Evolutionary conservation across 2,888 invertebrate genomes (phyloP), one percentile per base, ranked within the genome.

Genomic region (Minunthozetes semirufus): DNA sequence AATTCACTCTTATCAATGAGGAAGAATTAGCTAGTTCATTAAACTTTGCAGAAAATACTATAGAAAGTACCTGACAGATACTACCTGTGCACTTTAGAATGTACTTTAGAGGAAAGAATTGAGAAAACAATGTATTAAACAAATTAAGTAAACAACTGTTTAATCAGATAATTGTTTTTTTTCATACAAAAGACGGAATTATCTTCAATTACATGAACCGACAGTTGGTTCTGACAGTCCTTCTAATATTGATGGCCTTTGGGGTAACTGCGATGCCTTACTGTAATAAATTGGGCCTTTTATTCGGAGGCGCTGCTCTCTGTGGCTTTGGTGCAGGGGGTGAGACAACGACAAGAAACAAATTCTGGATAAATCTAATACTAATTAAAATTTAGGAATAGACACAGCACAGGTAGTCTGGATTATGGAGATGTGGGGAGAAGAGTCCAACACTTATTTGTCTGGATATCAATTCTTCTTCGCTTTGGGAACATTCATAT

Each of bases 401-500:
- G 68, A 68, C 29, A 68, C 68, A 8, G 68, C 68, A 68, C 68
- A 68, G 15, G 68, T 68, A 2, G 68, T 68, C 29, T 68, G 68
- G 68, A 38, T 42, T 19, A 68, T 68, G 13, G 68, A 68, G 22
- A 1, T 68, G 1, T 68, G 68, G 68, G 68, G 4, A 9, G 42
- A 38, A 68, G 46, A 46, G 46, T 38, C 68, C 4, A 46, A 46
- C 22, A 11, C n/a, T 13, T 68, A 42, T 42, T 11, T 68, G 11
- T 38, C 33, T 4, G 68, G 68, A 1, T 15, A 38, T 11, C 68
- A 68, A 42, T 68, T 68, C 19, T 68, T 68, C 46, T 42, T 42
- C 22, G 68, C 68, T 42, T 22, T 68, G 42, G 68, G 68, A 42
- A 68, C 68, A 68, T 68, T 68, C 33, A 19, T 68, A 42, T 68